These are phyloP conservation scores for Tethya wilhelma DNA, from an alignment of 37 sponge, comb jelly and placozoan genomes.

Conservation along the genomic window DNA sequence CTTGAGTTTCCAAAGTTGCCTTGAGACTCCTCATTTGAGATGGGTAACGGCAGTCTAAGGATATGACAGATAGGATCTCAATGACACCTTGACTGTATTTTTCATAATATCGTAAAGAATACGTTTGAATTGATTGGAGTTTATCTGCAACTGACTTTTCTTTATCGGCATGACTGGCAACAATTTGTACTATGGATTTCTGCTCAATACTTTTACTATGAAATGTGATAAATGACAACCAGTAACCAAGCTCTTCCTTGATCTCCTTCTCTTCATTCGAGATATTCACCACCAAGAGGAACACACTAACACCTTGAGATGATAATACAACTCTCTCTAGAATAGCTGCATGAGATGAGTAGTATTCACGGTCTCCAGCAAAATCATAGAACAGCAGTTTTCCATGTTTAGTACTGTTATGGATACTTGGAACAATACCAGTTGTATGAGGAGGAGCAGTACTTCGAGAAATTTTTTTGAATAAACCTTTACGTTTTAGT, in stretches of 20 bases:
- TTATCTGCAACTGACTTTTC: neutral
- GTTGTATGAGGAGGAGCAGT: conserved; percentile 34
- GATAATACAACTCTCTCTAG: conserved; percentile 9
- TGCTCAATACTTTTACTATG: neutral
- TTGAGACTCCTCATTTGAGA: neutral
- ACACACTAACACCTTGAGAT: neutral
- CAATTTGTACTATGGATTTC: neutral
- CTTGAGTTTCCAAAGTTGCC: neutral
- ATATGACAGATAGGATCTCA: neutral
- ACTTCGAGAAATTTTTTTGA: neutral
- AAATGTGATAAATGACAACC: conserved; percentile 29
- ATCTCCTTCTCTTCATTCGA: conserved; percentile 8
- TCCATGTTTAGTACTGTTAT: conserved; percentile 16
- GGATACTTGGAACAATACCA: conserved; percentile 42
- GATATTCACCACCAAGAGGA: conserved; percentile 50
- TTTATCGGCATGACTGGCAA: conserved; percentile 31
- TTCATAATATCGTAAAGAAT: no score
- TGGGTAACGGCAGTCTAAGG: neutral
- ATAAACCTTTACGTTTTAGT: conserved; percentile 15
- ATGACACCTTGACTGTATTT: no score
- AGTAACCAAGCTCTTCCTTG: conserved; percentile 6
- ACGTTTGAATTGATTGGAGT: neutral
- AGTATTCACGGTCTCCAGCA: conserved; percentile 55
- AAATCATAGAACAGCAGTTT: conserved; percentile 49
- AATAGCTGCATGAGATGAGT: conserved; percentile 35